Evolutionary conservation across 2,797 vertebrate species (phyloP), one percentile per base, ranked within the genome.

Genomic region (Sus cebifrons): DNA sequence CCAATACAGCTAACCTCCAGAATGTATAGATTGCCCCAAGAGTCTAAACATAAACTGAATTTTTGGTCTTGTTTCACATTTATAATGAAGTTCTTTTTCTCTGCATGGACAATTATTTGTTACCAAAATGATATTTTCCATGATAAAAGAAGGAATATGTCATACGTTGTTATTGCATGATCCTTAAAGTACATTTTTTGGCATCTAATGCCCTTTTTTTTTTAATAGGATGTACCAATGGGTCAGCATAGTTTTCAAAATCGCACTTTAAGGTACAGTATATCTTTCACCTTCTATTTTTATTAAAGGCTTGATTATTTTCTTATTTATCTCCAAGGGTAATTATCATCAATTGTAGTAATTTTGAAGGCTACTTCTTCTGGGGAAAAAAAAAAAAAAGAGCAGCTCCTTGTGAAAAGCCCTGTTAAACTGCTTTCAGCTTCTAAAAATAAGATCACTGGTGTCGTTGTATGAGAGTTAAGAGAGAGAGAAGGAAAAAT

Each of bases 231-330:
- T 97, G 99, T 99, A 94, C 99, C 99, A 3, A 99, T 99, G 99
- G 99, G 99, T 10, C 99, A 99, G 84, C 99, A 99, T 98, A 99
- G 99, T 97, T 99, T 99, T 98, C 99, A 99, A 94, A 99, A 99
- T 95, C 99, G 99, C 98, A 99, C 99, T 91, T 99, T 99, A 98
- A 99, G 99, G 99, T 99, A 98, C 56, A 94, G 21, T 79, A 71
- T 86, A 62, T 23, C 44, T 70, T 91, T 54, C 3, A 44, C 20
- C 79, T 52, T 67, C 27, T 93, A 25, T 75, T 86, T 91, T 89
- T 89, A 82, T 70, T 78, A 44, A 92, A 95, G 56, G 29, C 12
- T 56, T 83, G 21, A 25, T 25, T 89, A 32, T 77, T 94, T 82
- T 88, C 36, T 87, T 71, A 64, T 89, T 95, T 93, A 77, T 92